Base-by-base conservation (phyloP, 2,113 vertebrate species). In the Nothocercus julius region DNA sequence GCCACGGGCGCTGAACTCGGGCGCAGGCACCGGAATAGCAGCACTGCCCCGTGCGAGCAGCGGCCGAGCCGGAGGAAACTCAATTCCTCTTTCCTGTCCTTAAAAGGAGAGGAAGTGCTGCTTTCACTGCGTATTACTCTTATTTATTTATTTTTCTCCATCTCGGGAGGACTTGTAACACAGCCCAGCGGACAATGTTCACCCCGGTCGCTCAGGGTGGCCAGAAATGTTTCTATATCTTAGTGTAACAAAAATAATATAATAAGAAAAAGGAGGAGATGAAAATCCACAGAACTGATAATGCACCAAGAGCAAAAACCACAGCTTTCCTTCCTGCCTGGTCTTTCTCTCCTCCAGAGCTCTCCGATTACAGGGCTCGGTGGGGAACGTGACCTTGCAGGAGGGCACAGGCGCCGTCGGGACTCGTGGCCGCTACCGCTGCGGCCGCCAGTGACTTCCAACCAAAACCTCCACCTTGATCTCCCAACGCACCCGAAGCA, bases 61-160 rank as follows among this genome's bases (percentile, higher is more conserved):
- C 21, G n/a, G 21, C 63, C 2, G 5, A 70, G 53, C 59, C 25
- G 24, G 76, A 87, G 64, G 82, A 78, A 95, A 61, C 54, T 76
- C 85, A 69, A 79, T 85, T 97, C 81, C 74, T 82, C 94, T 44
- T 89, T 95, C 92, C 93, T 88, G 93, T n/a, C 92, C 96, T 96
- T 95, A 95, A 93, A 97, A 97, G 94, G 94, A 95, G 85, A 94
- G 83, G 85, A 91, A 90, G 53, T 51, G 13, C 18, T 14, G 70
- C 88, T 69, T 64, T 73, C 6, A 5, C 88, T 59, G 22, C 62
- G 69, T 4, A n/a, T 68, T 7, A 84, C 7, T 84, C 85, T 81
- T 0, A 40, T 51, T 36, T 54, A 36, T 34, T 20, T 53, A 32
- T 38, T 90, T 86, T 93, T 51, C 88, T 32, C 67, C 45, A 75